Percentiles rank a stretch among this genome's conserved stretches.
These are phyloP conservation scores for Sturmia bella DNA, from an alignment of 2,888 invertebrate species.

Conservation along the genomic window DNA sequence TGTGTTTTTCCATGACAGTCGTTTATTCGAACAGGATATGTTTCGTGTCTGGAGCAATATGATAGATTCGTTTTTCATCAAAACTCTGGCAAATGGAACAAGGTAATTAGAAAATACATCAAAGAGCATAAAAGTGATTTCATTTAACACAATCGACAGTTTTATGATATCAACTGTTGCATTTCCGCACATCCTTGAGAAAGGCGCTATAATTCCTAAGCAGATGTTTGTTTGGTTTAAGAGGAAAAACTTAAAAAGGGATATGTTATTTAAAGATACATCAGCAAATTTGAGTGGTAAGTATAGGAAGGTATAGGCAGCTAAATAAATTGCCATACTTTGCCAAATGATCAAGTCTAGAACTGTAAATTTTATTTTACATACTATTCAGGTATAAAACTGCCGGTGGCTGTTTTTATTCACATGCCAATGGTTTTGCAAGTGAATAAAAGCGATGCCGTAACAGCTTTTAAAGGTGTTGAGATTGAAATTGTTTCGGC, in stretches of 20 bases:
- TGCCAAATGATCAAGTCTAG: no score
- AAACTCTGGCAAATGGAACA: constrained; percentile 75
- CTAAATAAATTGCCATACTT: no score
- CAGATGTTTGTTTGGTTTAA: constrained; percentile 87
- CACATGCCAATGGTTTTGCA: constrained; percentile 79
- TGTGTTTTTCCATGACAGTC: constrained; percentile 86
- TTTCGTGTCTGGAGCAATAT: constrained; percentile 90
- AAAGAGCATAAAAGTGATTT: neutral
- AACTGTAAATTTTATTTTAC: no score
- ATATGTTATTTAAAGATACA: constrained; percentile 79
- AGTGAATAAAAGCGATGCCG: constrained; percentile 48
- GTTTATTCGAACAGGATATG: constrained; percentile 86
- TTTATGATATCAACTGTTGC: constrained; percentile 89
- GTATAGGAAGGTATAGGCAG: neutral
- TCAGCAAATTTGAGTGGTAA: constrained; percentile 78
- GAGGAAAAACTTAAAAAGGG: constrained; percentile 82
- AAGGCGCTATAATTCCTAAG: constrained; percentile 83
- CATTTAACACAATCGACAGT: constrained; percentile 82
- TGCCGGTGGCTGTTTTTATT: constrained; percentile 75
- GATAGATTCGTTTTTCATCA: constrained; percentile 88
- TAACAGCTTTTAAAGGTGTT: constrained; percentile 74
- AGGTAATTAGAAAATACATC: constrained; percentile 6
- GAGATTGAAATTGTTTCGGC: constrained; percentile 82
- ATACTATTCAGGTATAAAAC: constrained; percentile 73
- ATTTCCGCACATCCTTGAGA: constrained; percentile 85